Conservation (phyloP, 30 jellyfish, hydroid and myxozoan genomes). For the Cassiopea andromeda region DNA sequence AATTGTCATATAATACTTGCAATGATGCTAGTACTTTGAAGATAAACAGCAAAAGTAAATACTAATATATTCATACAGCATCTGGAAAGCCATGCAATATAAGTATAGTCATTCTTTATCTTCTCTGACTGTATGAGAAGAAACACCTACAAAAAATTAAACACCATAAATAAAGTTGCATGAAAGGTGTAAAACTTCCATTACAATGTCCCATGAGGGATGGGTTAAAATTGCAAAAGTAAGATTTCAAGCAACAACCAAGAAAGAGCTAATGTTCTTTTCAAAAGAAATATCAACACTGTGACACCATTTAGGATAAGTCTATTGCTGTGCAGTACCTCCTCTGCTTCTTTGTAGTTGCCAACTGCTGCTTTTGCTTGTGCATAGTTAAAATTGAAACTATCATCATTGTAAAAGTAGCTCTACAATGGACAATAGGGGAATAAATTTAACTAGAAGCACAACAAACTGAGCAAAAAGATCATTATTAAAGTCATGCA, state of each 20-base stretch:
- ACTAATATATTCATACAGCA: conserved; percentile 72
- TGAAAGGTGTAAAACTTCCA: no score
- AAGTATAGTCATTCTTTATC: conserved; percentile 81
- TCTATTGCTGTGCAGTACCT: conserved; percentile 39
- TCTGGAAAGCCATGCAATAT: conserved; percentile 94
- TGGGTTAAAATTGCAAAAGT: no score
- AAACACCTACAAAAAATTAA: conserved; percentile 61
- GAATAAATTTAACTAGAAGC: no score
- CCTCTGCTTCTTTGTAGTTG: conserved; percentile 98
- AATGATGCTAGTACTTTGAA: no score
- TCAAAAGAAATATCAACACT: no score
- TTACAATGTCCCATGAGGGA: no score
- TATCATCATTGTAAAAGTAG: conserved; percentile 96
- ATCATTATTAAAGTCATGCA: no score
- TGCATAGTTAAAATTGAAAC: conserved; percentile 93
- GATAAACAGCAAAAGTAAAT: not conserved
- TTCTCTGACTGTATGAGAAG: conserved; percentile 88
- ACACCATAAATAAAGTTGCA: not conserved
- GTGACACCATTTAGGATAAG: no score
- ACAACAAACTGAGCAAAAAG: no score
- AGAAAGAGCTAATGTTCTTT: no score
- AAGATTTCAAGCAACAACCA: no score
- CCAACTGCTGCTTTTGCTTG: conserved; percentile 99
- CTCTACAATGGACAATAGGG: conserved; percentile 45
- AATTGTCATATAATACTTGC: no score